Evolutionary conservation across 2,113 vertebrate species (phyloP).

Genomic region (Chauna torquata): DNA sequence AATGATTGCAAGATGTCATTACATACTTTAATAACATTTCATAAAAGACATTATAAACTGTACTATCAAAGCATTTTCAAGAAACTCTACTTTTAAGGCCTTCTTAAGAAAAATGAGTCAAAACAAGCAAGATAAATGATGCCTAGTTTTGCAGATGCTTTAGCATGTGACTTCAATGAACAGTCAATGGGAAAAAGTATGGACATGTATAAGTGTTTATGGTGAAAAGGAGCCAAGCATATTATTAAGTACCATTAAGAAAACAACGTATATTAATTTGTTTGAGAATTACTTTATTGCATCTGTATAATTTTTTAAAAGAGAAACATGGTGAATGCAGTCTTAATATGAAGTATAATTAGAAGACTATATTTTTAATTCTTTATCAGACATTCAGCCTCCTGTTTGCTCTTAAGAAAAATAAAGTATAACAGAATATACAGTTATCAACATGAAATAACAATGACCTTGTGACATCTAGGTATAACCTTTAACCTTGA

Average conservation of each 20-base stretch:
- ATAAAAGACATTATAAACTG: conserved; percentile 6
- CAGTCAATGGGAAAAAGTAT: neutral
- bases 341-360: neutral
- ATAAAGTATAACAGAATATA: neutral
- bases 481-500: conserved; percentile 22
- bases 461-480: conserved; percentile 6
- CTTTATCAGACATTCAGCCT: neutral
- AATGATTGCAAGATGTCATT: neutral
- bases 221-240: neutral
- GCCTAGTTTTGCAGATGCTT: neutral
- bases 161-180: neutral
- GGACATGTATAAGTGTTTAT: neutral
- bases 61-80: conserved; percentile 11
- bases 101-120: neutral
- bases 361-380: neutral
- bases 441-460: neutral
- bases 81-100: neutral
- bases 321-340: neutral
- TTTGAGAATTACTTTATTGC: neutral
- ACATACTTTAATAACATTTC: neutral
- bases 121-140: neutral
- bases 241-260: neutral
- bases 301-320: neutral
- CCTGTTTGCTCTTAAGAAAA: neutral
- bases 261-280: neutral